These are phyloP conservation scores for Ariolimax columbianus DNA, from an alignment of 2,888 invertebrate genomes.

Conservation along the genomic window DNA sequence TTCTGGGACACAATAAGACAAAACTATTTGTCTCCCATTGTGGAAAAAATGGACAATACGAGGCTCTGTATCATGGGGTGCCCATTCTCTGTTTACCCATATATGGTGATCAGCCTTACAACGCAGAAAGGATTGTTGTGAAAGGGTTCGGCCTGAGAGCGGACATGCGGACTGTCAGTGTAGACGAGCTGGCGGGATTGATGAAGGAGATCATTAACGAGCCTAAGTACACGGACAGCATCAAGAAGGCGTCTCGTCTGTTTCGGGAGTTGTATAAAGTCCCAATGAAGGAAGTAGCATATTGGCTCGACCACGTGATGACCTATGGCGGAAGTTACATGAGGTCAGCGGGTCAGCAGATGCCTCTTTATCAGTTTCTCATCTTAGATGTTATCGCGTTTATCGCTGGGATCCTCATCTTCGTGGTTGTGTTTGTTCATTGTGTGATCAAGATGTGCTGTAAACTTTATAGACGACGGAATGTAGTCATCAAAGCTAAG, in stretches of 20 bases:
- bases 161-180: slow-evolving; percentile 11
- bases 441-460: not conserved
- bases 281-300: slow-evolving; percentile 61
- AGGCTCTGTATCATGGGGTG: slow-evolving; percentile 60
- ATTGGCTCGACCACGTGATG: slow-evolving; percentile 68
- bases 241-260: slow-evolving; percentile 46
- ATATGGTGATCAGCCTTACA: slow-evolving; percentile 55
- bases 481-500: not conserved
- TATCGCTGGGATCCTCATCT: slow-evolving; percentile 27
- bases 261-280: slow-evolving; percentile 51
- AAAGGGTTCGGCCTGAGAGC: slow-evolving; percentile 36
- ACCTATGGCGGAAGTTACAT: slow-evolving; percentile 64
- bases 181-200: not conserved
- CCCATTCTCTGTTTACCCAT: slow-evolving; percentile 9
- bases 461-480: not conserved
- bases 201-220: slow-evolving; percentile 21
- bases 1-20: slow-evolving; percentile 60
- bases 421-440: not conserved
- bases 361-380: slow-evolving; percentile 64
- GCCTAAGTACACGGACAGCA: slow-evolving; percentile 42
- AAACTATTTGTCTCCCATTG: slow-evolving; percentile 65
- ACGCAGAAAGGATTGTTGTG: slow-evolving; percentile 44
- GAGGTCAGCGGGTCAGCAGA: slow-evolving; percentile 57
- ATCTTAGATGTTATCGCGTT: slow-evolving; percentile 60
- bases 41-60: slow-evolving; percentile 66